These are phyloP conservation scores for Rhegmatorhina hoffmannsi DNA, from an alignment of 2,113 vertebrate genomes.

Conservation along the genomic window DNA sequence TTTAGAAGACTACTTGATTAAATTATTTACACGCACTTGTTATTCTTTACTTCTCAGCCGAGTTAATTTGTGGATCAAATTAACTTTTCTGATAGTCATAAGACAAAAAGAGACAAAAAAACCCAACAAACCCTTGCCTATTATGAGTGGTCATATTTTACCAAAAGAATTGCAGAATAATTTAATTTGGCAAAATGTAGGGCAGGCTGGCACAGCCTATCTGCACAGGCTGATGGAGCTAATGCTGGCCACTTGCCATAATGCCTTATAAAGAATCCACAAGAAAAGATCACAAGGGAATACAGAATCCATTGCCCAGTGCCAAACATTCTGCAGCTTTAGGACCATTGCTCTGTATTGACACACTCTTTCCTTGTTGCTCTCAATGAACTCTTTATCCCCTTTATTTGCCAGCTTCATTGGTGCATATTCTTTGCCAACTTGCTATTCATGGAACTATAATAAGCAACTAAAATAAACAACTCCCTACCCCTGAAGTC, in stretches of 20 bases:
- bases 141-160: not conserved
- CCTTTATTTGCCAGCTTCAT: slow-evolving; percentile 17
- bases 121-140: not conserved
- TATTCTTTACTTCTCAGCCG: not conserved
- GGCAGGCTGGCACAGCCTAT: not conserved
- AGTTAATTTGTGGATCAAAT: not conserved
- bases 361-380: slow-evolving; percentile 33
- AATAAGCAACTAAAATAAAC: slow-evolving; percentile 30
- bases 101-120: not conserved
- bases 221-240: not conserved
- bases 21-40: not conserved
- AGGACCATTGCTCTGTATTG: slow-evolving; percentile 25
- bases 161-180: not conserved
- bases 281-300: slow-evolving; percentile 20
- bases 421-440: slow-evolving; percentile 4
- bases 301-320: not conserved
- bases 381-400: slow-evolving; percentile 65
- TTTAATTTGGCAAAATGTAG: not conserved
- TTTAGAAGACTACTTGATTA: not conserved
- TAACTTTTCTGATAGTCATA: not conserved
- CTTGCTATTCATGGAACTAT: slow-evolving; percentile 17
- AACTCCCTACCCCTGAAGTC: not conserved
- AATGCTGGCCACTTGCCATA: slow-evolving; percentile 29
- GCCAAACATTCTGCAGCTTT: slow-evolving; percentile 41
- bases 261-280: slow-evolving; percentile 30